These are phyloP conservation scores for Caenorhabditis uteleia DNA, from an alignment of 2,888 invertebrate genomes.

Conservation along the genomic window DNA sequence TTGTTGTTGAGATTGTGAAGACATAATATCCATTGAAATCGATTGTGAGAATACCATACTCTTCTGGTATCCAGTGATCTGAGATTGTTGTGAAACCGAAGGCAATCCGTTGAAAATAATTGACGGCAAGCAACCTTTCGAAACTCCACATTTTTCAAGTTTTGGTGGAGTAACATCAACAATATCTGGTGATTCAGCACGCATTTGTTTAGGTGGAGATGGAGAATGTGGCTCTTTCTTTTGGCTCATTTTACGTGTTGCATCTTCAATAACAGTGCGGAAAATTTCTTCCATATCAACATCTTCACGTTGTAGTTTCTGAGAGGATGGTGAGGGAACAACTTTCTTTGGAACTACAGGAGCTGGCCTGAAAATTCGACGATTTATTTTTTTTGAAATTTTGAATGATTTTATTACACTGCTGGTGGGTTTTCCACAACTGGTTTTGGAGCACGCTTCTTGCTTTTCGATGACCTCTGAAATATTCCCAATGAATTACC, in stretches of 20 bases:
- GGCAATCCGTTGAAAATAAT: background rate
- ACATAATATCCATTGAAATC: background rate
- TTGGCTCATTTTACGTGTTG: constrained; percentile 11
- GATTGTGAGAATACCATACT: background rate
- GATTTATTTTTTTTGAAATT: background rate
- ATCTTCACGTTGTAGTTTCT: constrained; percentile 24
- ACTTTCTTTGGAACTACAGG: too few species aligned
- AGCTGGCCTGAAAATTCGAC: too few species aligned
- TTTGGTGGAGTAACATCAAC: background rate
- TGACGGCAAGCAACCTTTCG: too few species aligned
- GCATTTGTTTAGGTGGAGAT: background rate
- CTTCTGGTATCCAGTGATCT: too few species aligned
- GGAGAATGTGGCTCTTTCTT: background rate
- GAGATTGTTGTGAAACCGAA: background rate
- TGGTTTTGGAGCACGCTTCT: too few species aligned
- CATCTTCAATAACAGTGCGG: constrained; percentile 60
- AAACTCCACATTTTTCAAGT: too few species aligned
- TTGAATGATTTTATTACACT: background rate
- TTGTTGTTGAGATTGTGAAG: background rate
- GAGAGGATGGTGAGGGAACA: background rate
- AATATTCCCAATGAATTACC: too few species aligned
- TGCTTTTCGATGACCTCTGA: too few species aligned
- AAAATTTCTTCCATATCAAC: constrained; percentile 69
- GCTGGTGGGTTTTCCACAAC: background rate
- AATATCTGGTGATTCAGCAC: background rate